Evolutionary conservation across 1,140 invertebrate genomes (phyloP).

Genomic region (Cyclargus thomasi): DNA sequence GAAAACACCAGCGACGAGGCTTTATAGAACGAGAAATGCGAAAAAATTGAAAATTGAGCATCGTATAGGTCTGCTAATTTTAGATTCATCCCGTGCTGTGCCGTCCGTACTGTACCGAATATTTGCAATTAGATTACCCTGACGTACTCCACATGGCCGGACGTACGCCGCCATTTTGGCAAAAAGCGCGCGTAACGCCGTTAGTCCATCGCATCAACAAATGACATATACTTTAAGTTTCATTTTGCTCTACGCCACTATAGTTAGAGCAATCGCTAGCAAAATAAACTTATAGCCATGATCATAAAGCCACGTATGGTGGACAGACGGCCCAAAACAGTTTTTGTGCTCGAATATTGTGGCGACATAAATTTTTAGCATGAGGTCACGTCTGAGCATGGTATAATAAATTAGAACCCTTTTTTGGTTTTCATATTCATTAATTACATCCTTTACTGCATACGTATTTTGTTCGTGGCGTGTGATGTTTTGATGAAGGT

Average conservation of each 20-base stretch:
- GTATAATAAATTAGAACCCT: background rate
- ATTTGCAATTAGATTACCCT: background rate
- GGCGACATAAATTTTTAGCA: background rate
- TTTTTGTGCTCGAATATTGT: background rate
- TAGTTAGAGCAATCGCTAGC: no score
- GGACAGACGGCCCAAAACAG: no score
- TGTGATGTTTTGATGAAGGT: no score
- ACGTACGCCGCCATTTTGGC: background rate
- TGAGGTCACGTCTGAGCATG: background rate
- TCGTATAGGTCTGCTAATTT: background rate
- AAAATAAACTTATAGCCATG: no score
- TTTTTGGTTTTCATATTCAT: no score
- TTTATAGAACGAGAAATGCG: background rate
- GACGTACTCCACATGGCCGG: background rate
- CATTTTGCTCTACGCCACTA: no score
- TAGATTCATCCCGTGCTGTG: background rate
- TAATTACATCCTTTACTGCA: no score
- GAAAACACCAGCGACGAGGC: background rate
- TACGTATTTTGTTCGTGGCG: no score
- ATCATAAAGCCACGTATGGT: no score
- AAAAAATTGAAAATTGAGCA: background rate
- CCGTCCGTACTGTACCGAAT: background rate
- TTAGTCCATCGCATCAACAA: no score
- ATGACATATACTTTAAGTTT: no score
- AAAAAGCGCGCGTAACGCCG: slow-evolving; percentile 2